Conservation (phyloP, 2,888 invertebrate genomes). For the Orchesella flavescens region DNA sequence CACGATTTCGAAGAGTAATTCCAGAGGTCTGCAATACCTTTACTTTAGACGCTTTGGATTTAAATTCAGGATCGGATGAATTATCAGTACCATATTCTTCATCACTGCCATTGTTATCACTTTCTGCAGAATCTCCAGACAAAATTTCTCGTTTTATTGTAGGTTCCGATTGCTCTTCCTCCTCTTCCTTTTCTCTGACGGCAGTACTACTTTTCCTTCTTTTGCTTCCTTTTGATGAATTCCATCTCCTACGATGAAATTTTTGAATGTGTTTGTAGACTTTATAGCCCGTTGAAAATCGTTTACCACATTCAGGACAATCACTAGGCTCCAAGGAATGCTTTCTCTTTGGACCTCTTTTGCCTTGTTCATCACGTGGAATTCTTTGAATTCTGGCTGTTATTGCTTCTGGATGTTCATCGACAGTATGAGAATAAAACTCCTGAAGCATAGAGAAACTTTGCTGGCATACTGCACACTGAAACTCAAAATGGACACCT, state of each 20-base stretch:
- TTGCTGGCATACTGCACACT: background rate
- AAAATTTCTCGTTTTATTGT: background rate
- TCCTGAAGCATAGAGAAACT: background rate
- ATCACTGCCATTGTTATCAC: background rate
- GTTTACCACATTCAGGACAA: slow-evolving; percentile 1
- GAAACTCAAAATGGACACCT: background rate
- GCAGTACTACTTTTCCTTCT: background rate
- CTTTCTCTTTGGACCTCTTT: background rate
- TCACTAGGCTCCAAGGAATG: background rate
- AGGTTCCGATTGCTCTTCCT: background rate
- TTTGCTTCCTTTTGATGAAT: background rate
- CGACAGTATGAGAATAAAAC: background rate
- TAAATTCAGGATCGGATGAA: slow-evolving; percentile 19
- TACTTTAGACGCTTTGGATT: background rate
- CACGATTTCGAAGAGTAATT: background rate
- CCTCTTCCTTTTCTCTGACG: background rate
- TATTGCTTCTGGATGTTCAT: background rate
- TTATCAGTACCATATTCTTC: background rate
- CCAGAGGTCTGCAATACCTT: background rate
- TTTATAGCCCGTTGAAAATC: background rate
- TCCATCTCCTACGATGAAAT: background rate
- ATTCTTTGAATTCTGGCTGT: background rate
- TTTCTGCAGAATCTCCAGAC: background rate
- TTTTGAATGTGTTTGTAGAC: background rate
- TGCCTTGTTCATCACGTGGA: background rate